Evolutionary conservation across 2,113 vertebrate genomes (phyloP), one percentile per base, ranked within the genome.

Genomic region (Phylloscopus whistleri): DNA sequence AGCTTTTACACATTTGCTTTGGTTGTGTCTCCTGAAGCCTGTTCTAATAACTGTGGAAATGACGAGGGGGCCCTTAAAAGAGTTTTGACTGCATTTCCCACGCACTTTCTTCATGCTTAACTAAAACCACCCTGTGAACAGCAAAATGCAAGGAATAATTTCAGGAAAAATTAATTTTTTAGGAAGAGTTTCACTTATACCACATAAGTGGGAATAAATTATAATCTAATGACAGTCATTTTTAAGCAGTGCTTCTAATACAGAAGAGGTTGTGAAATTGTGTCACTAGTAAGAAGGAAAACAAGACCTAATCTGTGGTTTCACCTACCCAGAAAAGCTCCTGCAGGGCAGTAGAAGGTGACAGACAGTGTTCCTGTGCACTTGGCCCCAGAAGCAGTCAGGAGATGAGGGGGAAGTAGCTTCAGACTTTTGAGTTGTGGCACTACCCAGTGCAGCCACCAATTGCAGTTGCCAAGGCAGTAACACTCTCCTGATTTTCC

Each of bases 331-430:
- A 77, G 56, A 66, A 86, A 52, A 84, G 31, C 41, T 48, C 21
- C 52, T 28, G 10, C 18, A 76, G 44, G 27, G 31, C 27, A 78
- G 20, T 41, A 39, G 73, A 5, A 20, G 39, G 10, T 51, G 41
- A 24, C 3, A 8, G 35, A 31, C 51, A 59, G 26, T 24, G 41
- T 35, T 16, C 5, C 5, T 79, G 8, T 0, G 0, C 27, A 2
- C 27, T 52, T 41, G 33, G 63, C 33, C 24, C 4, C 37, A 52
- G 68, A 53, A 89, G 31, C 44, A 75, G 16, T 35, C 2, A 4
- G 6, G 35, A 43, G 12, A 24, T 37, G 43, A 53, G 59, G 26
- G 35, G 28, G 17, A 35, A 31, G 46, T 41, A 13, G 28, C 26
- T 85, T 33, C 26, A 75, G 31, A 51, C 39, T 33, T 76, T 16